Evolutionary conservation across 2,113 vertebrate species (phyloP).

Genomic region (Cnemophilus loriae): DNA sequence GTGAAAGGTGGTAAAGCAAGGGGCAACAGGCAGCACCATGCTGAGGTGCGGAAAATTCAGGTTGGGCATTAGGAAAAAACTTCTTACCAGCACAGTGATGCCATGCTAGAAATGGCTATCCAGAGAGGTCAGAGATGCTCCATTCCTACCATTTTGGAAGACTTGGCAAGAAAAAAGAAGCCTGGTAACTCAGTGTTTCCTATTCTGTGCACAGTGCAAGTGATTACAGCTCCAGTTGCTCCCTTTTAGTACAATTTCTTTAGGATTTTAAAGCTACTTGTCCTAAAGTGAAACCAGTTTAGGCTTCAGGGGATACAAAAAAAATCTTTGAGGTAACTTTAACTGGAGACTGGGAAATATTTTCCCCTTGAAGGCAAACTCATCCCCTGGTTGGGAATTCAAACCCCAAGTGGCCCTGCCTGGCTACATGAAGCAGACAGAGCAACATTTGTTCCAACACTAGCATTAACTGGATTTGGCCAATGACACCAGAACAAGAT

Average conservation of each 20-base stretch:
- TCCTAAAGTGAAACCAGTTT: background rate
- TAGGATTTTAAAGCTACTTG: background rate
- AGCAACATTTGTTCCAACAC: background rate
- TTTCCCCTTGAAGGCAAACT: background rate
- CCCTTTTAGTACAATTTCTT: background rate
- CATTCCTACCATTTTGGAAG: background rate
- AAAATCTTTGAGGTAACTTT: background rate
- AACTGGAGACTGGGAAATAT: background rate
- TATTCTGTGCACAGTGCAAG: background rate
- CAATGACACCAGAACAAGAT: background rate
- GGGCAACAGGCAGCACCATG: background rate
- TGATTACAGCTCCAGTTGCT: background rate
- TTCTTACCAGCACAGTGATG: background rate
- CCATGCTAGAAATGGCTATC: background rate
- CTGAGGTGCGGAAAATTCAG: background rate
- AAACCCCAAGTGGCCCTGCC: background rate
- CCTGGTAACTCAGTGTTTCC: background rate
- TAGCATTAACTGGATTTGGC: background rate
- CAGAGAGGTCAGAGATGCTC: background rate
- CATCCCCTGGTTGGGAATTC: background rate
- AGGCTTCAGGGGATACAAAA: background rate
- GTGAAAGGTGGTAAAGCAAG: background rate
- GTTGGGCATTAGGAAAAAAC: background rate
- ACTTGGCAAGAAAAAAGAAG: background rate
- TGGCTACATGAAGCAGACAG: background rate